phyloP scores from a whole-genome alignment of 2,113 vertebrate species.

The Orycteropus afer region DNA sequence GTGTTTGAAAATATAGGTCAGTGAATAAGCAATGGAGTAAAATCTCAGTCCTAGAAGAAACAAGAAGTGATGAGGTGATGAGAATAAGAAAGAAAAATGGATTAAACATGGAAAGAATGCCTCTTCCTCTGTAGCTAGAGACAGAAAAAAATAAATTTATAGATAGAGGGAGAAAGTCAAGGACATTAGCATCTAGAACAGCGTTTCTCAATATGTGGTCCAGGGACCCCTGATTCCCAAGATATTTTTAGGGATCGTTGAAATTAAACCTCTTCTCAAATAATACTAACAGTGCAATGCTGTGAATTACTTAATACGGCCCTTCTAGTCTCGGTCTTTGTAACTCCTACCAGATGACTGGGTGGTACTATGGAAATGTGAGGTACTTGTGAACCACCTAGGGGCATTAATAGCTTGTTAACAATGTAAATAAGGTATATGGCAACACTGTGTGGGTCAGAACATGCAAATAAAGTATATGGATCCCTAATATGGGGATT shows the following conservation, averaged over 20 bases:
- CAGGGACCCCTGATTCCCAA: not conserved
- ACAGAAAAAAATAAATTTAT: slow-evolving; percentile 4
- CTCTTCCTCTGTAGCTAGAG: not conserved
- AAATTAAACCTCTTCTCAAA: slow-evolving; percentile 7
- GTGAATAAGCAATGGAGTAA: not conserved
- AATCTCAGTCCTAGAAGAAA: slow-evolving; percentile 8
- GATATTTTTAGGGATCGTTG: not conserved
- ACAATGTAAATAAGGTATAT: no score
- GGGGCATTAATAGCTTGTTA: no score
- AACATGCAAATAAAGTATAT: no score
- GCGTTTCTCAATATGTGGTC: not conserved
- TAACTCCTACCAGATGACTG: no score
- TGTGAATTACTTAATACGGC: no score
- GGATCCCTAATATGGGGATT: no score
- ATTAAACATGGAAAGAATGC: not conserved
- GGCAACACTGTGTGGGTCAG: no score
- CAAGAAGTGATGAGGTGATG: not conserved
- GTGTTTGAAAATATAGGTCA: not conserved
- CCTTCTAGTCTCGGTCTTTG: no score
- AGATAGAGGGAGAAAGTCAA: not conserved
- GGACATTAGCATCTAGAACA: not conserved
- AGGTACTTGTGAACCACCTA: no score
- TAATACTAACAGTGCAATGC: no score
- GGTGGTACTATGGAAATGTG: no score
- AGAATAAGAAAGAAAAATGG: not conserved